Base-by-base conservation (phyloP, 2,113 vertebrate genomes). In the Pongo abelii region DNA sequence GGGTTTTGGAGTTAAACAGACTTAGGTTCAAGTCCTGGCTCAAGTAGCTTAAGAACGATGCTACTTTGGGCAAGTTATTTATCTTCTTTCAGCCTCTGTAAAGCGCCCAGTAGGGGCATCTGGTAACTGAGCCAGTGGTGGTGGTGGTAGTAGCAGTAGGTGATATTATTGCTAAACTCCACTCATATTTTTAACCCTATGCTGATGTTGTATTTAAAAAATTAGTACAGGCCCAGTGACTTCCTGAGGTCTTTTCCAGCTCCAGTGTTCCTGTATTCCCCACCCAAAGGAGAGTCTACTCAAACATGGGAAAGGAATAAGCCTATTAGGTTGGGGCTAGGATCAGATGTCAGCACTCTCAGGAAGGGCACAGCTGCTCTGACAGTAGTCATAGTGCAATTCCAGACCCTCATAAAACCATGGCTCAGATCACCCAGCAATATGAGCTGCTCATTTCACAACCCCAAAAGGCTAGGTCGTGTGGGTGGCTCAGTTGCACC, bases 1-100 rank as follows among this genome's bases (percentile, higher is more conserved):
- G 64, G n/a, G 22, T 69, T 91, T 72, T 89, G 78, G 18, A 81
- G 40, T 43, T 75, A 48, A 32, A 85, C 6, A 87, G 50, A 84
- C 48, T 67, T 43, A 22, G 20, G 50, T 95, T 90, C 35, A 59
- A 48, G 23, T 61, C 48, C 43, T 81, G 75, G 14, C 5, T 77
- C 10, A 35, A 35, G 25, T 57, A 17, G 13, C 9, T 50, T 18
- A 79, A 59, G 3, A 55, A 25, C 23, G 75, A n/a, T 57, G 25
- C 20, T 14, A 27, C 70, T 52, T 48, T 48, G 70, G 32, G 61
- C 46, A 80, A 80, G 43, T 80, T 64, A 3, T 59, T 61, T 64
- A 3, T 64, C 61, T 77, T 92, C 40, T 84, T 59, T 86, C 64
- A 12, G 74, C 72, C 20, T 93, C n/a, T 64, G 9, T 10, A 10